phyloP scores from a whole-genome alignment of 1,140 invertebrate species.

The Copidosoma floridanum region DNA sequence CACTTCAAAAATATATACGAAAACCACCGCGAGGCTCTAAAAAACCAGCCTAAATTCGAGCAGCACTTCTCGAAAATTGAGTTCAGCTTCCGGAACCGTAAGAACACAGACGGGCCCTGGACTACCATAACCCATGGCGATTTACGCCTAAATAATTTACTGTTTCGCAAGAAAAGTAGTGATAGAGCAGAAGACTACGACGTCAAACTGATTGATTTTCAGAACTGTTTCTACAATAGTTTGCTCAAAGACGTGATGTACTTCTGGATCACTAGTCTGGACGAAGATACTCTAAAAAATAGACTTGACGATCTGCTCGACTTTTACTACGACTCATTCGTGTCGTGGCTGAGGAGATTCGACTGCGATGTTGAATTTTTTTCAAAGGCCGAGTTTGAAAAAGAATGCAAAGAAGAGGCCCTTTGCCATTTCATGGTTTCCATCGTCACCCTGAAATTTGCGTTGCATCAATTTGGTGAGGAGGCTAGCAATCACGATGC shows the following conservation, averaged over 20 bases:
- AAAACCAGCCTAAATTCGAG: constrained; percentile 35
- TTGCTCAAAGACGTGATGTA: constrained; percentile 60
- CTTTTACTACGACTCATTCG: constrained; percentile 57
- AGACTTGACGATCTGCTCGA: constrained; percentile 53
- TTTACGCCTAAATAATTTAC: constrained; percentile 65
- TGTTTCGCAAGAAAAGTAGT: constrained; percentile 54
- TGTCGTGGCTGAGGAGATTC: constrained; percentile 41
- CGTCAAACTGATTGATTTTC: constrained; percentile 65
- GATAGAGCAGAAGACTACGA: constrained; percentile 44
- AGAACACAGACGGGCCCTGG: constrained; percentile 48
- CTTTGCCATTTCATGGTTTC: too few relatives aligned
- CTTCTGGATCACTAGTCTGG: constrained; percentile 59
- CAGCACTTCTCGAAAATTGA: constrained; percentile 34
- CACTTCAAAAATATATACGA: too few relatives aligned
- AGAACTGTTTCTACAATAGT: constrained; percentile 59
- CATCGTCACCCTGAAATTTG: too few relatives aligned
- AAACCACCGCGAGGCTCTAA: constrained; percentile 35
- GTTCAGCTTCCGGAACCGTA: constrained; percentile 32
- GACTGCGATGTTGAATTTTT: too few relatives aligned
- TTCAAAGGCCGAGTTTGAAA: too few relatives aligned
- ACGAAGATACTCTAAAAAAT: constrained; percentile 46
- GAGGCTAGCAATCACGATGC: too few relatives aligned
- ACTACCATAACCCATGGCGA: constrained; percentile 61
- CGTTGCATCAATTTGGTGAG: too few relatives aligned
- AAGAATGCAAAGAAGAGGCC: too few relatives aligned